phyloP scores from a whole-genome alignment of 2,113 vertebrate genomes.

The Calidris pygmaea region DNA sequence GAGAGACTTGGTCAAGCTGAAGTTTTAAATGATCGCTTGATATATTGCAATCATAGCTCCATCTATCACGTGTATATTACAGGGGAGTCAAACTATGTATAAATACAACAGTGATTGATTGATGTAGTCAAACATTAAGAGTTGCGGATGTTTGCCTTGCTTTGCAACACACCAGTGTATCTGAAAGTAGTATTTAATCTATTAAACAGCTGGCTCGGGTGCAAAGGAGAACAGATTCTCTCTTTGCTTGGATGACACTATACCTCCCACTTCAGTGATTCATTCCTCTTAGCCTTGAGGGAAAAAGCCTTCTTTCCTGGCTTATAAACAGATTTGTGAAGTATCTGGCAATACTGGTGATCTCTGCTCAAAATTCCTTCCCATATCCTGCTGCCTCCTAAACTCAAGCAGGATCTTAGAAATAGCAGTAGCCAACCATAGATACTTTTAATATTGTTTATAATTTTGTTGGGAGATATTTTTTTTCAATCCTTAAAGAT shows the following conservation, averaged over 20 bases:
- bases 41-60: neutral
- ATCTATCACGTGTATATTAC: rapidly evolving
- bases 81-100: neutral
- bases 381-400: neutral
- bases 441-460: neutral
- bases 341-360: neutral
- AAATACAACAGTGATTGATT: neutral
- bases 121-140: neutral
- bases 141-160: neutral
- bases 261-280: neutral
- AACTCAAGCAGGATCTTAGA: neutral
- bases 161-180: neutral
- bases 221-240: neutral
- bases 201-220: neutral
- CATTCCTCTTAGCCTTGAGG: neutral
- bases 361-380: neutral
- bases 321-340: neutral
- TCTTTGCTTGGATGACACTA: neutral
- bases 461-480: rapidly evolving
- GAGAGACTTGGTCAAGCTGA: neutral
- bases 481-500: neutral
- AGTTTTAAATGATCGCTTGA: neutral
- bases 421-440: neutral
- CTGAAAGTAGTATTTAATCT: neutral
- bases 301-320: neutral